A percentile compares a stretch with the other conserved stretches of the same genome.
Conservation (phyloP, 2,888 invertebrate species). For the Drosophila multiciliata region DNA sequence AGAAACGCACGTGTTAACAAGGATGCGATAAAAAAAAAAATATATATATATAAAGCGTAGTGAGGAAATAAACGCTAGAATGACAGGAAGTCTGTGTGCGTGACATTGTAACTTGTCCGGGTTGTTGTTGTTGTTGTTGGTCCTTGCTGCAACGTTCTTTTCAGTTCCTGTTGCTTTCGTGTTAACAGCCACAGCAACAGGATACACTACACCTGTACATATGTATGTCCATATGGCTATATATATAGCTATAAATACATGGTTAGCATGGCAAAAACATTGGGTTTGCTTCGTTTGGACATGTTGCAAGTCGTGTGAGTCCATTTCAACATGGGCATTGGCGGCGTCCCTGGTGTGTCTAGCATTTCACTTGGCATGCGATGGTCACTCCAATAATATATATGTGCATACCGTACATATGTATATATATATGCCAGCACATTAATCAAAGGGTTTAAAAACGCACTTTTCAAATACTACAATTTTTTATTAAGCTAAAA, state of each 20-base stretch:
- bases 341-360: conserved; percentile 34
- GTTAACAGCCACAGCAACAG: conserved; percentile 53
- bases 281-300: conserved; percentile 35
- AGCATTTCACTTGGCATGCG: conserved; percentile 39
- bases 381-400: conserved; percentile 29
- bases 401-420: neutral
- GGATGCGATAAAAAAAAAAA: conserved; percentile 65
- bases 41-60: conserved; percentile 42
- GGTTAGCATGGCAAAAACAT: conserved; percentile 21
- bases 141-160: conserved; percentile 14
- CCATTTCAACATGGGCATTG: conserved; percentile 23
- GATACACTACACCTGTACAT: conserved; percentile 46
- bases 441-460: neutral
- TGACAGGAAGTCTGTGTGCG: conserved; percentile 79
- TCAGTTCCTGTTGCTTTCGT: conserved; percentile 6
- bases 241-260: neutral
- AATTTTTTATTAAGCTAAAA: neutral
- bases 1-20: conserved; percentile 76
- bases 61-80: conserved; percentile 75
- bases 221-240: conserved; percentile 7
- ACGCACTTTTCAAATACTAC: neutral
- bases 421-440: neutral
- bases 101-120: conserved; percentile 70
- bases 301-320: conserved; percentile 33
- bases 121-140: conserved; percentile 7